Conservation (phyloP, 2,113 vertebrate genomes). For the Neolamprologus longior region DNA sequence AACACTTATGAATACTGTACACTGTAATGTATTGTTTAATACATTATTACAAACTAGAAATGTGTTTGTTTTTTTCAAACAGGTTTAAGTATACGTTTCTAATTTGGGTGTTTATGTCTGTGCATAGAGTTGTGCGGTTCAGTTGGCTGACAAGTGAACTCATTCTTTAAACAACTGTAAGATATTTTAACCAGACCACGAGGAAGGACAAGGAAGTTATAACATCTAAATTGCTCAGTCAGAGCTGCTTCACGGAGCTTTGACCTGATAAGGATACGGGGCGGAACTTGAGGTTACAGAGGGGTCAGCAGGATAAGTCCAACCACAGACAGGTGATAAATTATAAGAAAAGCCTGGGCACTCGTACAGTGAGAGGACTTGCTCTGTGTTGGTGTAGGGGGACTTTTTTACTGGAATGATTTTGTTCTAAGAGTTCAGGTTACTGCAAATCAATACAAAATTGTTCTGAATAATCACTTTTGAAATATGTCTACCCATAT, state of each 20-base stretch:
- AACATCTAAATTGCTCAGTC: neutral
- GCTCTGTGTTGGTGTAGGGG: too few relatives aligned
- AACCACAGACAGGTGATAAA: neutral
- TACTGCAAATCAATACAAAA: neutral
- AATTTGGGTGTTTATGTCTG: neutral
- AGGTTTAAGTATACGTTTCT: neutral
- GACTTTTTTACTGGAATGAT: neutral
- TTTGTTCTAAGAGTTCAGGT: neutral
- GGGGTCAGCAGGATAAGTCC: conserved; percentile 1
- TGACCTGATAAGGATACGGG: conserved; percentile 31
- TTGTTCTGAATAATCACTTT: neutral
- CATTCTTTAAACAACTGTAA: neutral
- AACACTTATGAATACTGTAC: neutral
- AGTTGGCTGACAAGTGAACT: neutral
- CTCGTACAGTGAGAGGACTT: neutral
- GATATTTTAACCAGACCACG: neutral
- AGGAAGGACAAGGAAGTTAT: neutral
- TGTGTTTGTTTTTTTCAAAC: neutral
- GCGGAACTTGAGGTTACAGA: neutral
- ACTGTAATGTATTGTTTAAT: neutral
- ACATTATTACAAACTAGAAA: neutral
- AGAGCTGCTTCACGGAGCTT: neutral
- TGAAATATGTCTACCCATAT: neutral
- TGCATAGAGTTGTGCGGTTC: neutral
- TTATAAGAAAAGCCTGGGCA: neutral